Evolutionary conservation across 2,797 vertebrate species (phyloP).

Genomic region (Myripristis murdjan): DNA sequence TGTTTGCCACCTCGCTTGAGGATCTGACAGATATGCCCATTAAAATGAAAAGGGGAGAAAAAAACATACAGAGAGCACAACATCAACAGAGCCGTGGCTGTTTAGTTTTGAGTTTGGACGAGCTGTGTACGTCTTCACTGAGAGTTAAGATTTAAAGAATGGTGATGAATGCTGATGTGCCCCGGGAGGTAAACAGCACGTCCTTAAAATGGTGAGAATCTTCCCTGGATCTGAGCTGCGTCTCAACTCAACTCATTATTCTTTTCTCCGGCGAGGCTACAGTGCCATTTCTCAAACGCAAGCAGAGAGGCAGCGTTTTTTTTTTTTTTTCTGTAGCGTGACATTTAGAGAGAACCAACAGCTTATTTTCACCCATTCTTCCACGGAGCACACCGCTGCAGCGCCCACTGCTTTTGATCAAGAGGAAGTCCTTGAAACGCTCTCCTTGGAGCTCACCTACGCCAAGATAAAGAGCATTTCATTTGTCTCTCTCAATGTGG

Average conservation of each 20-base stretch:
- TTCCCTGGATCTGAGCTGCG: background rate
- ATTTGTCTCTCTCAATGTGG: conserved; percentile 48
- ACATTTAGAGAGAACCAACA: conserved; percentile 60
- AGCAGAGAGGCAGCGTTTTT: background rate
- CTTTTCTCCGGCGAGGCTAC: background rate
- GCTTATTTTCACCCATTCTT: conserved; percentile 48
- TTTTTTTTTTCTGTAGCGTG: conserved; percentile 25
- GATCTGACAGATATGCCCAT: conserved; percentile 42
- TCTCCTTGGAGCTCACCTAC: conserved; percentile 38
- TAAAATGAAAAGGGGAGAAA: conserved; percentile 13
- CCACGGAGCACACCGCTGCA: conserved; percentile 22
- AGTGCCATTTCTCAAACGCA: conserved; percentile 2
- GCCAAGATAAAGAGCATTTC: conserved; percentile 53
- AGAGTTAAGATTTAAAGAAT: background rate
- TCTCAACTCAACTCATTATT: conserved; percentile 2
- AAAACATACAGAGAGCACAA: too few relatives aligned
- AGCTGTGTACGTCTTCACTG: background rate
- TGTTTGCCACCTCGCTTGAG: conserved; percentile 48
- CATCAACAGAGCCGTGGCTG: background rate
- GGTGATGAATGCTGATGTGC: background rate
- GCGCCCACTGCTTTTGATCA: conserved; percentile 46
- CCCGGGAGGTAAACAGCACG: background rate
- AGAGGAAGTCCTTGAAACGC: conserved; percentile 59
- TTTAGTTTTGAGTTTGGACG: conserved; percentile 13
- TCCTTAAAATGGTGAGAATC: too few relatives aligned